Conservation (phyloP, 2,888 invertebrate genomes). For the Archips xylosteana region DNA sequence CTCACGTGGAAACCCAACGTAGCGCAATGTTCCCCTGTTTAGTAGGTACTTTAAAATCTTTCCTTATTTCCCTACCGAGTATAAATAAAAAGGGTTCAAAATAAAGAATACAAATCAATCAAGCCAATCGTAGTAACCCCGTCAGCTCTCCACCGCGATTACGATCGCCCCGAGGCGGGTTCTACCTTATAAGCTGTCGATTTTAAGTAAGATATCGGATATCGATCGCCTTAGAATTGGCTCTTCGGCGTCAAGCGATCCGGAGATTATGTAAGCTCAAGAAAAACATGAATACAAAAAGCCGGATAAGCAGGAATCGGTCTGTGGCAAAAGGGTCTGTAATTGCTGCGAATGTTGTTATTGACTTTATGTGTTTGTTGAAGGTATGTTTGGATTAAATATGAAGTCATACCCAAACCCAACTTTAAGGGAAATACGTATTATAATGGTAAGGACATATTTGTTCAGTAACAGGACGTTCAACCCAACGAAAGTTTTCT, state of each 20-base stretch:
- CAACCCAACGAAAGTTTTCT: too few relatives aligned
- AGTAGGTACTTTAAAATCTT: not conserved
- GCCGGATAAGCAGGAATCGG: constrained; percentile 1
- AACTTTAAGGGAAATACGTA: too few relatives aligned
- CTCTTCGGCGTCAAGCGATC: constrained; percentile 35
- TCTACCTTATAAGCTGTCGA: constrained; percentile 42
- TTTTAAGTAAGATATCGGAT: constrained; percentile 44
- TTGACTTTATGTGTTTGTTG: not conserved
- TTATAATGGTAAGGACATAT: too few relatives aligned
- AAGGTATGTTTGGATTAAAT: not conserved
- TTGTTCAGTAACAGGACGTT: too few relatives aligned
- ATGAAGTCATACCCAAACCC: not conserved
- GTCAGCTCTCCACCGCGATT: constrained; percentile 19
- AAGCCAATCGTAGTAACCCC: constrained; percentile 16
- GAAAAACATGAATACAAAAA: constrained; percentile 34
- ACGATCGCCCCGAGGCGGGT: constrained; percentile 27
- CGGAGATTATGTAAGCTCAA: constrained; percentile 38
- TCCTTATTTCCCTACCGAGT: not conserved
- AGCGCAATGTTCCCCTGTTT: not conserved
- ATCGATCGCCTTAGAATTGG: constrained; percentile 44
- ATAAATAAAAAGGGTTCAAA: not conserved
- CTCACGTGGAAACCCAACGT: too few relatives aligned
- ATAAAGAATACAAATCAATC: constrained; percentile 30
- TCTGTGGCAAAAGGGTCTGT: not conserved
- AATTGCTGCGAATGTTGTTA: constrained; percentile 9